These are phyloP conservation scores for Percopsis omiscomaycus DNA, from an alignment of 2,797 vertebrate species.

Conservation along the genomic window DNA sequence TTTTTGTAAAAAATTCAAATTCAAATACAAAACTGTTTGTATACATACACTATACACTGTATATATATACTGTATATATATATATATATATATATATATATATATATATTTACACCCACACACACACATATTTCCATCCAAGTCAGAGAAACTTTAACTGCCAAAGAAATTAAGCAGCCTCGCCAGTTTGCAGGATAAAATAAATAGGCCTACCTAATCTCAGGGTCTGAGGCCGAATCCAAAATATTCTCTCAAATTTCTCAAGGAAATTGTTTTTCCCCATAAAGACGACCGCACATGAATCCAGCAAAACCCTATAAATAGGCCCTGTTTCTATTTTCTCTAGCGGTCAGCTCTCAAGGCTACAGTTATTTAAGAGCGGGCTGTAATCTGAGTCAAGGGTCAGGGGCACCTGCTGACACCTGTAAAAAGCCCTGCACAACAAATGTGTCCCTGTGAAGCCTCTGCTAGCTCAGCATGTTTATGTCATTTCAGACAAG, in stretches of 20 bases:
- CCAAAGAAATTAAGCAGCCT: background rate
- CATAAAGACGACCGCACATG: conserved; percentile 32
- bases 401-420: conserved; percentile 47
- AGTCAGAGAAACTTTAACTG: background rate
- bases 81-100: too few relatives aligned
- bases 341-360: conserved; percentile 3
- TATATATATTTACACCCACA: too few relatives aligned
- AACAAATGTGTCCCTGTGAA: conserved; percentile 48
- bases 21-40: too few relatives aligned
- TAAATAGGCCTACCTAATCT: background rate
- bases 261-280: background rate
- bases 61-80: too few relatives aligned
- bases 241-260: conserved; percentile 1
- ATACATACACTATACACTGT: too few relatives aligned
- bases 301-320: conserved; percentile 27
- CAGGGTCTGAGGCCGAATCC: background rate
- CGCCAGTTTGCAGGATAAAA: background rate
- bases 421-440: conserved; percentile 37
- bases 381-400: conserved; percentile 24
- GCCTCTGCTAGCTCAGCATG: conserved; percentile 10
- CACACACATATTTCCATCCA: background rate
- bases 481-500: conserved; percentile 25
- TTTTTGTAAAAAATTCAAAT: background rate
- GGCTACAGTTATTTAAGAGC: conserved; percentile 33
- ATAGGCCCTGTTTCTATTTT: conserved; percentile 18